Conservation (phyloP, 2,888 invertebrate species). For the Tridacna crocea region DNA sequence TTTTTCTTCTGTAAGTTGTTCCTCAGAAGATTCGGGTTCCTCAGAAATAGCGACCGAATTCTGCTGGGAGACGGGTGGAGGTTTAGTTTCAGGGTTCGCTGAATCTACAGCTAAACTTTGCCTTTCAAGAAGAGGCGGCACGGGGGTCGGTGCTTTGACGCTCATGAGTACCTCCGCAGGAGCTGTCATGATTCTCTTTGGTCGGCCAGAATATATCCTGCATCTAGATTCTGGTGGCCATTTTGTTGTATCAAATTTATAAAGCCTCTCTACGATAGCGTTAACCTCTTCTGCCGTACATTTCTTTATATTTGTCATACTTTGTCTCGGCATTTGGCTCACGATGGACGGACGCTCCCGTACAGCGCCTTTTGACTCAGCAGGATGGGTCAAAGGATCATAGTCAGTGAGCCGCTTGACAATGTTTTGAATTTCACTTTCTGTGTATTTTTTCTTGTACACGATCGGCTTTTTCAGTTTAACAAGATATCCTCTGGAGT, state of each 20-base stretch:
- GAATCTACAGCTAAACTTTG: neutral
- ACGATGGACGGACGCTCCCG: constrained; percentile 57
- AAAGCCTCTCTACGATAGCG: constrained; percentile 70
- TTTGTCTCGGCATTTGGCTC: constrained; percentile 61
- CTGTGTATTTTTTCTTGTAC: constrained; percentile 69
- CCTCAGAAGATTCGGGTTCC: neutral
- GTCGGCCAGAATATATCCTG: constrained; percentile 51
- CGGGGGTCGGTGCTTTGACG: neutral
- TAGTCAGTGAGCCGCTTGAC: constrained; percentile 67
- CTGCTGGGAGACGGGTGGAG: constrained; percentile 2
- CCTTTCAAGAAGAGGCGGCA: neutral
- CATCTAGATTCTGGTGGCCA: constrained; percentile 62
- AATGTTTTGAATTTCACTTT: constrained; percentile 65
- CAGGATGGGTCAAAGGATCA: constrained; percentile 59
- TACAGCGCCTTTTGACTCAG: constrained; percentile 59
- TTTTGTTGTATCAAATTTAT: constrained; percentile 58
- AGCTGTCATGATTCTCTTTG: constrained; percentile 38
- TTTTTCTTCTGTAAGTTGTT: constrained; percentile 1
- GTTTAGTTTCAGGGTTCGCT: neutral
- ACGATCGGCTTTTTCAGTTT: constrained; percentile 66
- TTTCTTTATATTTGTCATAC: constrained; percentile 66
- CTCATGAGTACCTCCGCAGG: constrained; percentile 30
- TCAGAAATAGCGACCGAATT: constrained; percentile 8
- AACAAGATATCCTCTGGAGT: constrained; percentile 66
- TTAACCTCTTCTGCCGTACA: constrained; percentile 70